phyloP scores from a whole-genome alignment of 2,888 invertebrate species.

The Mechanitis messenoides region DNA sequence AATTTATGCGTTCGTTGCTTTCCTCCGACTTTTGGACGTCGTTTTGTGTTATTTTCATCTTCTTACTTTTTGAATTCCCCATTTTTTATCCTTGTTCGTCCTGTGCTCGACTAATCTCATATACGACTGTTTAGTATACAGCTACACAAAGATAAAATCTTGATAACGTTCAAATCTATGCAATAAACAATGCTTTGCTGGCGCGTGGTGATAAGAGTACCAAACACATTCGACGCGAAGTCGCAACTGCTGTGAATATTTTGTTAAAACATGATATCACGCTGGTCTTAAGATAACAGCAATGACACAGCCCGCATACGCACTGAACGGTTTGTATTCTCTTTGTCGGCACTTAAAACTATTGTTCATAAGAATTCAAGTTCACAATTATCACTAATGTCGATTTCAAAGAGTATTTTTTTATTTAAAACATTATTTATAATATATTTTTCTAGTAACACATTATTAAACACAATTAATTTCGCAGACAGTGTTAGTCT shows the following conservation, averaged over 20 bases:
- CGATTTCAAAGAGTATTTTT: background rate
- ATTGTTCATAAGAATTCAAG: conserved; percentile 4
- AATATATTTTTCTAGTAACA: background rate
- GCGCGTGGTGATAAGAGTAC: conserved; percentile 47
- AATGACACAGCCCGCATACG: conserved; percentile 61
- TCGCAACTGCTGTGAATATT: conserved; percentile 54
- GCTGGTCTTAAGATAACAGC: conserved; percentile 55
- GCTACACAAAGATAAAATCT: conserved; percentile 37
- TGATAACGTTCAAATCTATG: conserved; percentile 42
- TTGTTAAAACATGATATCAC: conserved; percentile 53
- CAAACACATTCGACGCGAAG: conserved; percentile 55
- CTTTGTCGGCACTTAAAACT: conserved; percentile 11
- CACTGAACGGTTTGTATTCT: conserved; percentile 27
- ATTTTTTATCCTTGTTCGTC: conserved; percentile 41
- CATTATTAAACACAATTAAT: conserved; percentile 3
- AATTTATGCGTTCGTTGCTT: conserved; percentile 49
- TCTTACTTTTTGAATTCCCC: conserved; percentile 67
- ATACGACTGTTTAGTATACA: conserved; percentile 32
- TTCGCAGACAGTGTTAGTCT: conserved; percentile 2
- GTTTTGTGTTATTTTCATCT: conserved; percentile 58
- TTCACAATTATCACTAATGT: conserved; percentile 1
- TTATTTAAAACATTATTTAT: background rate
- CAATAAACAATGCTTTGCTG: conserved; percentile 45
- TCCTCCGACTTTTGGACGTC: conserved; percentile 44
- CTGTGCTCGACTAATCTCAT: conserved; percentile 25